Conservation (phyloP, 2,888 invertebrate genomes). For the Cantharis rustica region DNA sequence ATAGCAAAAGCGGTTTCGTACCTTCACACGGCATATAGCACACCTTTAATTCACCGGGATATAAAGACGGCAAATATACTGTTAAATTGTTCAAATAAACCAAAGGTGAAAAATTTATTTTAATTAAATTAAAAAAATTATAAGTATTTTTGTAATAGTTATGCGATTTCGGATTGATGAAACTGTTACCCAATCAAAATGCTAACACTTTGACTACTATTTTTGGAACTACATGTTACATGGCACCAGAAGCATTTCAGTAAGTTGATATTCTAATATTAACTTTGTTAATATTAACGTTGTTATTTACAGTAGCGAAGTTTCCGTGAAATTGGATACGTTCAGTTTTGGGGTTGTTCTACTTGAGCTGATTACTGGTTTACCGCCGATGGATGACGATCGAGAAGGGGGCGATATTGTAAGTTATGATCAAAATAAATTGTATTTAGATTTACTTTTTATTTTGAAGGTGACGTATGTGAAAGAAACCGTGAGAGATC, state of each 20-base stretch:
- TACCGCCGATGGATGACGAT: conserved; percentile 65
- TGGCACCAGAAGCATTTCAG: conserved; percentile 74
- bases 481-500: conserved; percentile 58
- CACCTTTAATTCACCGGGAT: conserved; percentile 75
- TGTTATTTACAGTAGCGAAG: conserved; percentile 60
- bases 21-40: conserved; percentile 66
- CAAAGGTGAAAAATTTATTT: conserved; percentile 61
- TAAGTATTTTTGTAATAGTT: conserved; percentile 54
- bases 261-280: conserved; percentile 18
- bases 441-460: background rate
- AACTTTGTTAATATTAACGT: no score
- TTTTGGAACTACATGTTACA: conserved; percentile 73
- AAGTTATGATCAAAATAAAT: conserved; percentile 37
- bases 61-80: conserved; percentile 82
- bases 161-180: conserved; percentile 77
- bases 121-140: conserved; percentile 1
- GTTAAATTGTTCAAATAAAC: conserved; percentile 66
- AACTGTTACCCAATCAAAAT: conserved; percentile 58
- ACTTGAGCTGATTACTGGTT: conserved; percentile 72
- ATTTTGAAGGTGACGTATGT: conserved; percentile 59
- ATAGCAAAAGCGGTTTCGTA: conserved; percentile 71
- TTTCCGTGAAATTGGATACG: conserved; percentile 76
- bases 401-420: conserved; percentile 63
- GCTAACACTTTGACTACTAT: conserved; percentile 61
- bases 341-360: conserved; percentile 80